A percentile compares a stretch with the other conserved stretches of the same genome.
phyloP scores from a whole-genome alignment of 2,797 vertebrate genomes.

The Syndactyla subalaris region DNA sequence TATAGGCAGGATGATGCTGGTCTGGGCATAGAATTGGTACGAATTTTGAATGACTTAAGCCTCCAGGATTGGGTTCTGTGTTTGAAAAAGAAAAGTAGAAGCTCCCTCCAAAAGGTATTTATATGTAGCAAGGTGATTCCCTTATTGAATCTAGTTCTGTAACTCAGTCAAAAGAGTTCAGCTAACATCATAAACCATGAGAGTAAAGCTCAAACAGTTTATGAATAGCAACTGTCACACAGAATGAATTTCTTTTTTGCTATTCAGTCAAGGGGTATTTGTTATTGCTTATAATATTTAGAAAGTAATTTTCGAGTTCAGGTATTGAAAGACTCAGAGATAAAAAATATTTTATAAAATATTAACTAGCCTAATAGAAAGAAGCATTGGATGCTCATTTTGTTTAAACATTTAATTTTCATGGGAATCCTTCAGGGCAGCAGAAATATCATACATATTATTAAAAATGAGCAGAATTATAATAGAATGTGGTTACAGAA shows the following conservation, averaged over 20 bases:
- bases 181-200: conserved; percentile 24
- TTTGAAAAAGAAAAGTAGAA: conserved; percentile 37
- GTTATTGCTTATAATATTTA: conserved; percentile 65
- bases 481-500: conserved; percentile 45
- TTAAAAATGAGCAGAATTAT: conserved; percentile 52
- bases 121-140: background rate
- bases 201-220: background rate
- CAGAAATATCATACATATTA: conserved; percentile 45
- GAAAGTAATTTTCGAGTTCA: conserved; percentile 41
- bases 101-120: background rate
- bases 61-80: background rate
- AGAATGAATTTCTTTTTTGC: conserved; percentile 55
- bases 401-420: conserved; percentile 71
- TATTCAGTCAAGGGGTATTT: conserved; percentile 58
- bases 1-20: background rate
- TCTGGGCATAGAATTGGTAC: background rate
- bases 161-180: conserved; percentile 28
- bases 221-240: conserved; percentile 55
- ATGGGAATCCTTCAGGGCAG: conserved; percentile 55
- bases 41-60: conserved; percentile 8
- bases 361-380: conserved; percentile 54
- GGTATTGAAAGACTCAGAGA: conserved; percentile 43
- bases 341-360: conserved; percentile 43
- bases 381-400: conserved; percentile 34
- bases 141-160: conserved; percentile 4